Conservation (phyloP, 2,888 invertebrate species). For the Fabriciana adippe region DNA sequence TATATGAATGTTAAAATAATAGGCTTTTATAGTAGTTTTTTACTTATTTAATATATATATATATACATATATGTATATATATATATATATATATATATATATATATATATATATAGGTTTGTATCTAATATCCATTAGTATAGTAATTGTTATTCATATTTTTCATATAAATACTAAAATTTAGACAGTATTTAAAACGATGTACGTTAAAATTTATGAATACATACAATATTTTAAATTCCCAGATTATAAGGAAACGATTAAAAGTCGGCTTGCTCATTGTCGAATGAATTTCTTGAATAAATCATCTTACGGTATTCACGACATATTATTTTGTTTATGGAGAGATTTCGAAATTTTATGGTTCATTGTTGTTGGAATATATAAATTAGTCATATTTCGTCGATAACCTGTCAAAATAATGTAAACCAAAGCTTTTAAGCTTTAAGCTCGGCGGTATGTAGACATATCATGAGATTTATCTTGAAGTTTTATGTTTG, state of each 20-base stretch:
- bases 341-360: constrained; percentile 53
- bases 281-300: constrained; percentile 46
- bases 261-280: constrained; percentile 58
- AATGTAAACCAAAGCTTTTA: constrained; percentile 21
- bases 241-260: constrained; percentile 46
- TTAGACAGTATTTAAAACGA: too few relatives aligned
- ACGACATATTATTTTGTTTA: constrained; percentile 69
- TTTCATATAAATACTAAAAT: too few relatives aligned
- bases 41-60: too few relatives aligned
- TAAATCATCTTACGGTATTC: constrained; percentile 61
- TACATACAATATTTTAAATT: constrained; percentile 24
- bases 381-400: constrained; percentile 38
- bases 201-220: too few relatives aligned
- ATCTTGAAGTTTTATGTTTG: constrained; percentile 13
- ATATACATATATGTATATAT: too few relatives aligned
- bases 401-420: constrained; percentile 26
- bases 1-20: background rate
- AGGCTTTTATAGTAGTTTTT: too few relatives aligned
- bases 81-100: too few relatives aligned
- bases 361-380: constrained; percentile 58
- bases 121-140: background rate
- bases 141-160: background rate
- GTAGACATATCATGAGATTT: constrained; percentile 19
- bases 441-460: constrained; percentile 19
- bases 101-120: too few relatives aligned